phyloP scores from a whole-genome alignment of 2,113 vertebrate genomes.

The Zosterops lateralis region DNA sequence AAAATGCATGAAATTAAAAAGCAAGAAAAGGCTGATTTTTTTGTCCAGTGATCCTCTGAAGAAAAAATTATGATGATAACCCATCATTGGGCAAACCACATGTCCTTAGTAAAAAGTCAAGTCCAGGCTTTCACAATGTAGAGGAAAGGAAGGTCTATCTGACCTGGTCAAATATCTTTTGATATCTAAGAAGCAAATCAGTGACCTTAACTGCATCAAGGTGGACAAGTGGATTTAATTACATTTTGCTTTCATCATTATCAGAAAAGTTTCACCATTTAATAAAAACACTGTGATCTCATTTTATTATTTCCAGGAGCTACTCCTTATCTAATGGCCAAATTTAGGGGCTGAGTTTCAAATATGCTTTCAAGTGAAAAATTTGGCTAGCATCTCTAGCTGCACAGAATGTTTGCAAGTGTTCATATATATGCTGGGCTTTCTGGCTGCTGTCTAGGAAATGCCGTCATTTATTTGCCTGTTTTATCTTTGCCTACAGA shows the following conservation, averaged over 20 bases:
- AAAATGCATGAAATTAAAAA: neutral
- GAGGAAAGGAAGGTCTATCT: neutral
- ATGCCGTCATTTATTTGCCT: neutral
- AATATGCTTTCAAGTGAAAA: constrained; percentile 21
- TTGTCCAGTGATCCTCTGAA: neutral
- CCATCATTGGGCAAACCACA: neutral
- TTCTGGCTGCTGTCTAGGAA: neutral
- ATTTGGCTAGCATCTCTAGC: neutral
- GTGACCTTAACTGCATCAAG: neutral
- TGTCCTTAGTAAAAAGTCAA: neutral
- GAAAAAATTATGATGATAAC: neutral
- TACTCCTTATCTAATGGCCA: neutral
- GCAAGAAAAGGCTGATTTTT: neutral
- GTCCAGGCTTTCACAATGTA: neutral
- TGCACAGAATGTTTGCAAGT: neutral
- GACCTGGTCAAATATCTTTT: neutral
- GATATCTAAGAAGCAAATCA: constrained; percentile 13
- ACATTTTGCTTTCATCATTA: constrained; percentile 41
- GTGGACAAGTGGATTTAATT: constrained; percentile 36
- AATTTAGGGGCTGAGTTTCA: constrained; percentile 1
- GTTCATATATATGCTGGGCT: neutral
- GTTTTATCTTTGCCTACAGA: neutral
- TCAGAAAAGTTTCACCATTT: constrained; percentile 9
- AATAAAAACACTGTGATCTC: constrained; percentile 22
- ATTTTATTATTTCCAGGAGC: constrained; percentile 56